phyloP scores from a whole-genome alignment of 2,888 invertebrate species.

The Hyles lineata region DNA sequence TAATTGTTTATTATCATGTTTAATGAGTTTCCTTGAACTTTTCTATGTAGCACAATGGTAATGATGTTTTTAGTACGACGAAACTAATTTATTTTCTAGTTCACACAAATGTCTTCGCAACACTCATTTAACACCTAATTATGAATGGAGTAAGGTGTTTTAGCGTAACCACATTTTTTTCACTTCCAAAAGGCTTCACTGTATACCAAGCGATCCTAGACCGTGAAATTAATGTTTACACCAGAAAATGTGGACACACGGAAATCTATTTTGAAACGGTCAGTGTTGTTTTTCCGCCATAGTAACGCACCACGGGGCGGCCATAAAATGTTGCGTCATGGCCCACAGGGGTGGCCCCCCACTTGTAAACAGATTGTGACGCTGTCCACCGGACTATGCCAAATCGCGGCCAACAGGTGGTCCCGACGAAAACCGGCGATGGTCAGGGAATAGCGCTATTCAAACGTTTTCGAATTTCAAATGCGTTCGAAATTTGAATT shows the following conservation, averaged over 20 bases:
- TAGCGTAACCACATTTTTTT: background rate
- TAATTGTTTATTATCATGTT: slow-evolving; percentile 16
- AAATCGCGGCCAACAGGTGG: slow-evolving; percentile 81
- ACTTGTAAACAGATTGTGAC: slow-evolving; percentile 83
- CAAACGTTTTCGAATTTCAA: slow-evolving; percentile 36
- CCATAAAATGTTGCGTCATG: slow-evolving; percentile 80
- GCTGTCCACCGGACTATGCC: slow-evolving; percentile 71
- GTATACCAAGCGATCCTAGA: slow-evolving; percentile 31
- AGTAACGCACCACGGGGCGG: slow-evolving; percentile 72
- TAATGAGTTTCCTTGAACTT: slow-evolving; percentile 24
- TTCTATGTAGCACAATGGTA: slow-evolving; percentile 13
- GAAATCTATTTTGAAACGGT: slow-evolving; percentile 77
- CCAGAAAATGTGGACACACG: slow-evolving; percentile 67
- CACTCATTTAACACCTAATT: background rate
- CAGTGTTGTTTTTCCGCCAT: slow-evolving; percentile 78
- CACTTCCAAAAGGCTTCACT: background rate
- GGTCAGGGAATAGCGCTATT: background rate
- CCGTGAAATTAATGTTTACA: slow-evolving; percentile 61
- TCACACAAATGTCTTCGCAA: background rate
- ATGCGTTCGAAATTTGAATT: slow-evolving; percentile 42
- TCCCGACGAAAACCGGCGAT: slow-evolving; percentile 47
- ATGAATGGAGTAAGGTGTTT: background rate
- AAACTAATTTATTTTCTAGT: slow-evolving; percentile 24
- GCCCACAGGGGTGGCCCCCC: slow-evolving; percentile 64
- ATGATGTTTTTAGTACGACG: slow-evolving; percentile 28